These are phyloP conservation scores for Cirrhinus mrigala DNA, from an alignment of 2,797 vertebrate species.

Conservation along the genomic window DNA sequence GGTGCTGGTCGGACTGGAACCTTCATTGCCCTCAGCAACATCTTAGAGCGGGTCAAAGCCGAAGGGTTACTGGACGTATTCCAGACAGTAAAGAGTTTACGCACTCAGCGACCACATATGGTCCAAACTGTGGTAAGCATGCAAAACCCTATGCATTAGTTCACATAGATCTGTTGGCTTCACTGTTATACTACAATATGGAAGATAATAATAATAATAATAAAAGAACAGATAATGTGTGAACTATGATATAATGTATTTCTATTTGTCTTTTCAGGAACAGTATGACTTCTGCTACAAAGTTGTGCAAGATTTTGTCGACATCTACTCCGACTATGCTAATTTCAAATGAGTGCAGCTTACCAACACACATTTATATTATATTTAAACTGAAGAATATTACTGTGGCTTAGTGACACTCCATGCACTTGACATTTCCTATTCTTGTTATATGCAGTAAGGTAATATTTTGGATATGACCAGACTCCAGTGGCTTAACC, in stretches of 20 bases:
- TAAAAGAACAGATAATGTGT: constrained; percentile 5
- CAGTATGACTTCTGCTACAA: constrained; percentile 99
- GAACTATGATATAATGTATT: not conserved
- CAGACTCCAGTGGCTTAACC: constrained; percentile 42
- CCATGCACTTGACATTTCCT: constrained; percentile 56
- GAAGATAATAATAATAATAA: not conserved
- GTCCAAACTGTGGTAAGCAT: constrained; percentile 95
- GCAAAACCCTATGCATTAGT: not conserved
- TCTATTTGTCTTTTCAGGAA: constrained; percentile 84
- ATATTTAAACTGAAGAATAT: constrained; percentile 31
- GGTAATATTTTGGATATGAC: constrained; percentile 49
- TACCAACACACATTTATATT: constrained; percentile 28
- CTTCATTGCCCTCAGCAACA: constrained; percentile 97
- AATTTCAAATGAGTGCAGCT: constrained; percentile 91
- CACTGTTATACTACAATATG: not conserved
- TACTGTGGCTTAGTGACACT: constrained; percentile 50
- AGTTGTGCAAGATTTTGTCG: constrained; percentile 99
- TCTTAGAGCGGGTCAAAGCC: constrained; percentile 95
- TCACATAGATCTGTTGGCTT: not conserved
- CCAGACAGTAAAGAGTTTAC: constrained; percentile 97
- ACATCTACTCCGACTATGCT: constrained; percentile 99
- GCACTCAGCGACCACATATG: constrained; percentile 98
- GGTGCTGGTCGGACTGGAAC: constrained; percentile 96
- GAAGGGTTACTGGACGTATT: constrained; percentile 97
- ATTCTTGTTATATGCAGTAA: constrained; percentile 44